phyloP scores from a whole-genome alignment of 2,888 invertebrate genomes.

The Drosophila leonis region DNA sequence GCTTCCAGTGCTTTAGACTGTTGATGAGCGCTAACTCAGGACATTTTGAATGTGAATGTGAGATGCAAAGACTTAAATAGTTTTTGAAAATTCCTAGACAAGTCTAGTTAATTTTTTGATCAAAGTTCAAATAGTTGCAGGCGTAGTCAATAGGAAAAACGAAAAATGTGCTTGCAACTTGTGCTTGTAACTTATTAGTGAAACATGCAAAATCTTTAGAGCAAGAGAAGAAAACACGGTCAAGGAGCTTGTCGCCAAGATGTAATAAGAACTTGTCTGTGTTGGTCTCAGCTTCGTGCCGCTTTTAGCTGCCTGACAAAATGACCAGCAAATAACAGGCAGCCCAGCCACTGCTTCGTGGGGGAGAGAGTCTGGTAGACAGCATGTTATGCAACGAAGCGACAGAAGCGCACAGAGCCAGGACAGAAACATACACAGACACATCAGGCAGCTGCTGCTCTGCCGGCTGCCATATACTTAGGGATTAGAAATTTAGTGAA shows the following conservation, averaged over 20 bases:
- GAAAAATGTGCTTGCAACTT: conserved; percentile 42
- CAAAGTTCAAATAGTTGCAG: background rate
- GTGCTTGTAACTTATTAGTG: conserved; percentile 54
- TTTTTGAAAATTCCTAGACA: conserved; percentile 3
- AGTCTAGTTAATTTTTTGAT: conserved; percentile 19
- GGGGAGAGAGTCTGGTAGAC: conserved; percentile 18
- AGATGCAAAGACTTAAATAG: background rate
- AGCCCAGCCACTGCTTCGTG: background rate
- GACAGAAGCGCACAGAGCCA: conserved; percentile 15
- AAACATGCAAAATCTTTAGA: conserved; percentile 68
- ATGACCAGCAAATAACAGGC: conserved; percentile 67
- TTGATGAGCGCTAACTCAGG: conserved; percentile 16
- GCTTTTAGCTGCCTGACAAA: conserved; percentile 53
- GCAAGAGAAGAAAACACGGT: conserved; percentile 36
- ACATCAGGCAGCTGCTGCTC: conserved; percentile 72
- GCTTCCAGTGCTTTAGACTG: conserved; percentile 33
- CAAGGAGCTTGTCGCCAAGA: conserved; percentile 74
- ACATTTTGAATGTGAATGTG: background rate
- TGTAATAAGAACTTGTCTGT: conserved; percentile 68
- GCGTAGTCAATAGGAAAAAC: conserved; percentile 40
- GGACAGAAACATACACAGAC: conserved; percentile 27
- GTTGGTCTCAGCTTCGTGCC: conserved; percentile 19
- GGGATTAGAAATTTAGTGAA: conserved; percentile 82
- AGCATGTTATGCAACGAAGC: conserved; percentile 63
- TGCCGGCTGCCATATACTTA: conserved; percentile 80